Percentiles rank a stretch among this genome's conserved stretches.
These are phyloP conservation scores for Drosophila limbata DNA, from an alignment of 2,888 invertebrate genomes.

Conservation along the genomic window DNA sequence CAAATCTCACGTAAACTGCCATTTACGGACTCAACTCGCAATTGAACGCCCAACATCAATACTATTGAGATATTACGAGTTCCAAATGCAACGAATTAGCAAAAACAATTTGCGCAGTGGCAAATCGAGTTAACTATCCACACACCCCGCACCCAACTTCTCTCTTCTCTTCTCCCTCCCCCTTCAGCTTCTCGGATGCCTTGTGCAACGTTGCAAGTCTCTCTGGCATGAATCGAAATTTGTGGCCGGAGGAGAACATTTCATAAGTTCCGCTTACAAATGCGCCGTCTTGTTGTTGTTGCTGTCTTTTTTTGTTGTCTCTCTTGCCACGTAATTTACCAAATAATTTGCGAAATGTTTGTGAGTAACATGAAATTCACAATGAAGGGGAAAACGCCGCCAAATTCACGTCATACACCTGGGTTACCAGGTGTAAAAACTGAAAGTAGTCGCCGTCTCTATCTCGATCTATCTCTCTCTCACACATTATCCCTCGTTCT, in stretches of 20 bases:
- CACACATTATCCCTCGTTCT: not conserved
- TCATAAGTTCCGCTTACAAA: conserved; percentile 65
- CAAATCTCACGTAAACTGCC: conserved; percentile 25
- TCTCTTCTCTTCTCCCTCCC: not conserved
- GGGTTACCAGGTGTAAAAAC: conserved; percentile 38
- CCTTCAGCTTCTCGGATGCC: not conserved
- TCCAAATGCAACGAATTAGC: conserved; percentile 39
- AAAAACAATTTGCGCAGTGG: conserved; percentile 71
- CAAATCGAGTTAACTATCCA: conserved; percentile 28
- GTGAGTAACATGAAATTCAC: conserved; percentile 43
- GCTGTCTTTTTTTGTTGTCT: conserved; percentile 13
- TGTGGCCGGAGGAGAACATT: conserved; percentile 46
- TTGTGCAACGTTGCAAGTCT: not conserved
- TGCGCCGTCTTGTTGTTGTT: conserved; percentile 45
- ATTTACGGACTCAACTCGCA: conserved; percentile 15
- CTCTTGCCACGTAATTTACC: conserved; percentile 57
- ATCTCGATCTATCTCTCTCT: not conserved
- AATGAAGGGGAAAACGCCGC: conserved; percentile 21
- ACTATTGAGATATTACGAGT: conserved; percentile 20
- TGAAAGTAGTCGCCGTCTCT: conserved; percentile 9
- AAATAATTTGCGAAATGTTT: conserved; percentile 69
- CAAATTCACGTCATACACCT: conserved; percentile 65
- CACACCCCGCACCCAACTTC: not conserved
- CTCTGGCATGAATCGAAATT: conserved; percentile 16
- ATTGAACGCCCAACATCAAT: conserved; percentile 12